These are phyloP conservation scores for Pocota personata DNA, from an alignment of 2,888 invertebrate genomes.

Conservation along the genomic window DNA sequence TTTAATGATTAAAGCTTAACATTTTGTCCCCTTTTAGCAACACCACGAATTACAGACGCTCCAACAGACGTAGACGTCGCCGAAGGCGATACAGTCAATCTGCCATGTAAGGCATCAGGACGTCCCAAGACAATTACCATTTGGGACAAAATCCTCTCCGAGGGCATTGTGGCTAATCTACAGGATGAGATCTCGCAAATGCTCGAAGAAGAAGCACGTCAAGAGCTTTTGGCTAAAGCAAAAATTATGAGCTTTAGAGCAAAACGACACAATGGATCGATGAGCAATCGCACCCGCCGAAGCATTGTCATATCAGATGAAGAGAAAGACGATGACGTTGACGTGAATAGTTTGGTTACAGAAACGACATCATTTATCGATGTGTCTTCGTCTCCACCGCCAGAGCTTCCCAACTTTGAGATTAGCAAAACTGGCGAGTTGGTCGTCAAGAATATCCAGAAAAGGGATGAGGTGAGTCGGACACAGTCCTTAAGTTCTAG, in stretches of 20 bases:
- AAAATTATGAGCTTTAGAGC: constrained; percentile 77
- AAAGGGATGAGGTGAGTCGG: constrained; percentile 74
- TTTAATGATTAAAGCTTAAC: neutral
- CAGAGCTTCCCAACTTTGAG: constrained; percentile 75
- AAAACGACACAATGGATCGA: constrained; percentile 59
- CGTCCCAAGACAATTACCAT: constrained; percentile 75
- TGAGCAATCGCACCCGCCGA: constrained; percentile 60
- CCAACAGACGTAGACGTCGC: constrained; percentile 75
- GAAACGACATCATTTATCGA: constrained; percentile 69
- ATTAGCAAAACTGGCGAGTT: constrained; percentile 76
- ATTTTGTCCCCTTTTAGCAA: constrained; percentile 60
- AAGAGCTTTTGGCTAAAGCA: constrained; percentile 75
- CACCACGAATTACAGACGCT: constrained; percentile 76
- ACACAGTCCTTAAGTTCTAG: neutral
- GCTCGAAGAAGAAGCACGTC: constrained; percentile 82
- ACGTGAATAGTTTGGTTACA: constrained; percentile 57
- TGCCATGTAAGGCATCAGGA: constrained; percentile 76
- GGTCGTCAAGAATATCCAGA: constrained; percentile 74
- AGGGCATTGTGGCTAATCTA: constrained; percentile 64
- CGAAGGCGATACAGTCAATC: constrained; percentile 75
- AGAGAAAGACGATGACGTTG: constrained; percentile 69
- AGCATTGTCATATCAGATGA: constrained; percentile 70
- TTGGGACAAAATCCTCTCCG: constrained; percentile 75
- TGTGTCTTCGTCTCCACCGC: constrained; percentile 56
- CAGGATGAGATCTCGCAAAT: constrained; percentile 70